Base-by-base conservation (phyloP, 2,113 vertebrate species). In the Chrysemys picta region DNA sequence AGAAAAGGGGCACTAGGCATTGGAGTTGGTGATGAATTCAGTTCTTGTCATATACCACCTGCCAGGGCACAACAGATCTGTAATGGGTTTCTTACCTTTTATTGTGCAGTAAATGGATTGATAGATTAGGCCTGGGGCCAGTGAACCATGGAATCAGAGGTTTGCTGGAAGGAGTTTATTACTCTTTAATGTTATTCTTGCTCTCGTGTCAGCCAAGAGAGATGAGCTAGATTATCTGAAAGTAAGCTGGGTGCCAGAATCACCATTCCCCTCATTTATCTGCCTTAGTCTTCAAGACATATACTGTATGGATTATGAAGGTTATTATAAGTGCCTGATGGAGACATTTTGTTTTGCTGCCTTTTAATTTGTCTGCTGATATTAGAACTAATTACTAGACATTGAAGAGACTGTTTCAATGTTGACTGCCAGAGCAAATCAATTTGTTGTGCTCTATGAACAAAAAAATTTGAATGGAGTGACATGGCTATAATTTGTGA, bases 181-280 rank as follows among this genome's bases (percentile, higher is more conserved):
- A 98, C 93, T 95, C 96, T 98, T 98, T 98, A 98, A 98, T 98
- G 96, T 98, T 98, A 98, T 98, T 98, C 98, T 98, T 98, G 95
- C 95, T 96, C 96, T 97, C 54, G 2, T 98, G 97, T 98, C 98
- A 98, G 96, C 95, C 80, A 96, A 98, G 97, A 98, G 96, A 96
- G 97, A 98, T 98, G 98, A 98, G 97, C 93, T 97, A 98, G 98
- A 98, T 98, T 98, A 98, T 97, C 96, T n/a, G 72, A 98, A 96
- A 98, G 97, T 98, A 98, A 98, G 93, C 97, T 96, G 94, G 94
- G 92, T 98, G 98, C 98, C 98, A 98, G 97, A 97, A 97, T 97
- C 94, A 97, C 91, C 93, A 93, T 97, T 98, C 93, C 89, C 90
- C 89, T 98, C 97, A 97, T 99, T 98, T 98, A 98, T 98, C 95